A percentile compares a stretch with the other conserved stretches of the same genome.
Conservation (phyloP, 2,797 vertebrate species). For the Moxostoma hubbsi region DNA sequence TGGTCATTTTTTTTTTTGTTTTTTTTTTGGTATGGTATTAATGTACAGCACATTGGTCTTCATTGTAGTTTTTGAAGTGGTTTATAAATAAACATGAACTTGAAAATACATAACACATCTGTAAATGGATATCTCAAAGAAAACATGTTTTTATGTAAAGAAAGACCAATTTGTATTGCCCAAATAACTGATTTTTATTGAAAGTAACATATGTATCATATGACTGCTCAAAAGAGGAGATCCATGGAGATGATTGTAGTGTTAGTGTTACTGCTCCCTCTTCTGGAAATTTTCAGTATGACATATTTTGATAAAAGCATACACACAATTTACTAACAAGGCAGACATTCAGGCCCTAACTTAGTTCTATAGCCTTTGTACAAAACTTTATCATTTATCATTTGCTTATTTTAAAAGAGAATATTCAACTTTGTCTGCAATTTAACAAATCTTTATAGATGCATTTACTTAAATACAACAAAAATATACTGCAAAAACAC, state of each 20-base stretch:
- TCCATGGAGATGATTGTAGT: background rate
- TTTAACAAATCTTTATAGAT: background rate
- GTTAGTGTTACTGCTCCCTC: background rate
- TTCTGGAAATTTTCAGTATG: constrained; percentile 1
- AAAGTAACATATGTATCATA: background rate
- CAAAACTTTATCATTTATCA: background rate
- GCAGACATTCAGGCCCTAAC: background rate
- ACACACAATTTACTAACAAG: background rate
- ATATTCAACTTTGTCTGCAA: background rate
- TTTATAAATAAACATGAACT: too few species aligned
- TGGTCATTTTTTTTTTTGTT: too few species aligned
- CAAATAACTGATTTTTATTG: background rate
- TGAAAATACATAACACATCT: background rate
- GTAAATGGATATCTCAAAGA: background rate
- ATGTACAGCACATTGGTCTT: too few species aligned
- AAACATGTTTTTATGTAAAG: background rate
- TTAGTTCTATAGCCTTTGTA: background rate
- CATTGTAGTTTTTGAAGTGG: too few species aligned
- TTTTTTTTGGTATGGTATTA: too few species aligned
- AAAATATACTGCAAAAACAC: background rate
- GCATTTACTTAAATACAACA: background rate
- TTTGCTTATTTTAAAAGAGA: background rate
- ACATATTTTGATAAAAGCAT: background rate
- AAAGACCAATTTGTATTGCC: background rate
- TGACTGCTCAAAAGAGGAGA: background rate